Conservation (phyloP, 1,140 invertebrate species). For the Belonocnema kinseyi region DNA sequence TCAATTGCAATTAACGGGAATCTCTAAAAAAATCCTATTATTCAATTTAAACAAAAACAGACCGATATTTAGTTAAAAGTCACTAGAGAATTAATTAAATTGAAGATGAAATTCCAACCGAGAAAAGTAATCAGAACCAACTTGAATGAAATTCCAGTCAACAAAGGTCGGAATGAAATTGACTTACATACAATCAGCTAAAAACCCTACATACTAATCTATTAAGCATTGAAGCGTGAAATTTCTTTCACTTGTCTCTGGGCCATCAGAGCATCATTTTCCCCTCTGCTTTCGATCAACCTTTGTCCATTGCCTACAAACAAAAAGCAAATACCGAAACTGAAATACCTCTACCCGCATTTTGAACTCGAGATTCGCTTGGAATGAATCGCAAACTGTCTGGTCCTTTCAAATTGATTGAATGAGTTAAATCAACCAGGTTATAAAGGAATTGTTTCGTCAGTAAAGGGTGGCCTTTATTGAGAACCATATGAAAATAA, state of each 20-base stretch:
- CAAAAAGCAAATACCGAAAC: constrained; percentile 28
- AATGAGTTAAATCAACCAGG: too few relatives aligned
- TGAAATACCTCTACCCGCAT: constrained; percentile 14
- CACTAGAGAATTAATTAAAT: background rate
- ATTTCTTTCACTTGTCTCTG: constrained; percentile 25
- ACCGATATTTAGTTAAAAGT: too few relatives aligned
- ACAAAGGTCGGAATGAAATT: background rate
- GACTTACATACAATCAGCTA: background rate
- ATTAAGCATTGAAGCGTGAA: background rate
- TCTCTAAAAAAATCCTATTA: too few relatives aligned
- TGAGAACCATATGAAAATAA: too few relatives aligned
- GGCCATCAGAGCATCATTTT: background rate
- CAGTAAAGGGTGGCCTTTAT: too few relatives aligned
- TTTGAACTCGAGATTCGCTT: background rate
- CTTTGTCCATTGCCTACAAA: constrained; percentile 25
- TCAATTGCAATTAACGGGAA: too few relatives aligned
- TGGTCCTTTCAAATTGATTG: too few relatives aligned
- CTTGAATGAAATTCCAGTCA: background rate
- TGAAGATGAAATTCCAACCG: too few relatives aligned
- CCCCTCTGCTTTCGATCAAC: constrained; percentile 20
- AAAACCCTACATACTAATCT: background rate
- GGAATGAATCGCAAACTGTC: too few relatives aligned
- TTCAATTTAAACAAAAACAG: too few relatives aligned
- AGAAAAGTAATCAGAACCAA: constrained; percentile 1
- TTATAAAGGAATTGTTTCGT: too few relatives aligned